Conservation (phyloP, 2,113 vertebrate genomes). For the Muntiacus reevesi region DNA sequence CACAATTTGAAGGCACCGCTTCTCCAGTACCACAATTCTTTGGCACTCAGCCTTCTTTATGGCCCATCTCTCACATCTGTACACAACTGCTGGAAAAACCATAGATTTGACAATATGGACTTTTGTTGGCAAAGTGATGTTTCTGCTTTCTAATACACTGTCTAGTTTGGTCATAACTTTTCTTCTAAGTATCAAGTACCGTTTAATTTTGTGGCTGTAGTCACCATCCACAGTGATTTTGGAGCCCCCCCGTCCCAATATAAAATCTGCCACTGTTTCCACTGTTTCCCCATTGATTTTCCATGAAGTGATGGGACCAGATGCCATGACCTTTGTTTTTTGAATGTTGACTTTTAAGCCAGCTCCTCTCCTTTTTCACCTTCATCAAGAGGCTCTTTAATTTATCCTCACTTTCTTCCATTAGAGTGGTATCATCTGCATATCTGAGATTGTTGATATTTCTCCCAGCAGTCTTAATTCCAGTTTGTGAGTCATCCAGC, state of each 20-base stretch:
- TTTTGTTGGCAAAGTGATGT: background rate
- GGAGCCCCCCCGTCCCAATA: background rate
- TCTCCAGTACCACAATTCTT: background rate
- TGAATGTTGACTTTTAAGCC: background rate
- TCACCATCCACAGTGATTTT: background rate
- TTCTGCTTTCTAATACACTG: background rate
- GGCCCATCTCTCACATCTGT: background rate
- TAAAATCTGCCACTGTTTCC: background rate
- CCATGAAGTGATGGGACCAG: background rate
- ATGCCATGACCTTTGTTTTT: background rate
- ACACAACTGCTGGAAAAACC: background rate
- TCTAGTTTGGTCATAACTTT: background rate
- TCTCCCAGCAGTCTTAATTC: background rate
- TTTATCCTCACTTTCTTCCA: background rate
- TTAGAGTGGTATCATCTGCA: background rate
- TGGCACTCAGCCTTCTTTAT: background rate
- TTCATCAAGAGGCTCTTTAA: background rate
- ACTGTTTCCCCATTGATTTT: background rate
- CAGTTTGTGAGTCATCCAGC: background rate
- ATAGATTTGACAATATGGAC: background rate
- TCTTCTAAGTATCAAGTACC: background rate
- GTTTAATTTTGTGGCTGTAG: background rate
- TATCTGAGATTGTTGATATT: background rate
- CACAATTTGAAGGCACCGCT: background rate
- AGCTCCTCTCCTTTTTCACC: background rate